These are phyloP conservation scores for Sarcophilus harrisii DNA, from an alignment of 2,797 vertebrate species.

Conservation along the genomic window DNA sequence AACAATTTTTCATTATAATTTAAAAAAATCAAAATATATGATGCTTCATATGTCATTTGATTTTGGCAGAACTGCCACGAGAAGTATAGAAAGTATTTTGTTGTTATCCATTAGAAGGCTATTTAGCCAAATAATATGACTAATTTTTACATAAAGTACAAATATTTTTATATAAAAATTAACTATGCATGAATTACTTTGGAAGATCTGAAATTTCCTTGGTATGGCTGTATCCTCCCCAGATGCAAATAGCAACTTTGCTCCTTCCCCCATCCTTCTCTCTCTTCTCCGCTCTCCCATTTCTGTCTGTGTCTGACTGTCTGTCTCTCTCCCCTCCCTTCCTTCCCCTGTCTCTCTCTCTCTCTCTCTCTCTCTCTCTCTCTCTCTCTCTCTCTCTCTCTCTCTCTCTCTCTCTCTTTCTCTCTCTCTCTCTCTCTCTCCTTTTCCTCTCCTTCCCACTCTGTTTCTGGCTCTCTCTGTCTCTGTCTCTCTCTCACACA, in stretches of 20 bases:
- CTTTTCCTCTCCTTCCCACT: no score
- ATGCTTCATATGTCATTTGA: conserved; percentile 52
- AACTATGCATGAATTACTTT: not conserved
- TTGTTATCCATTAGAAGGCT: conserved; percentile 38
- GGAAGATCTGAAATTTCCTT: not conserved
- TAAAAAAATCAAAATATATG: conserved; percentile 63
- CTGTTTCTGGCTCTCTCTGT: no score
- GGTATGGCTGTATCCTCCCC: not conserved
- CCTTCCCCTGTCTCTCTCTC: no score
- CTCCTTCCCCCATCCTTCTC: not conserved
- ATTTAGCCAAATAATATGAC: conserved; percentile 2
- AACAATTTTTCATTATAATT: conserved; percentile 37
- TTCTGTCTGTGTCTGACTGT: no score
- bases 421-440: no score
- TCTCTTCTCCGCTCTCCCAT: not conserved
- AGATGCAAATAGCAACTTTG: not conserved
- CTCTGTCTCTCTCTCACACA: no score
- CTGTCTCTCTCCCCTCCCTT: not conserved
- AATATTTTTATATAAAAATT: not conserved
- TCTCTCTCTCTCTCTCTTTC: no score
- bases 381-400: no score
- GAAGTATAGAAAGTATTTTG: conserved; percentile 44
- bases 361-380: no score
- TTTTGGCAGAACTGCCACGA: conserved; percentile 48
- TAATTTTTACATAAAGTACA: not conserved